phyloP scores from a whole-genome alignment of 2,113 vertebrate species.

The Gymnorhina tibicen region DNA sequence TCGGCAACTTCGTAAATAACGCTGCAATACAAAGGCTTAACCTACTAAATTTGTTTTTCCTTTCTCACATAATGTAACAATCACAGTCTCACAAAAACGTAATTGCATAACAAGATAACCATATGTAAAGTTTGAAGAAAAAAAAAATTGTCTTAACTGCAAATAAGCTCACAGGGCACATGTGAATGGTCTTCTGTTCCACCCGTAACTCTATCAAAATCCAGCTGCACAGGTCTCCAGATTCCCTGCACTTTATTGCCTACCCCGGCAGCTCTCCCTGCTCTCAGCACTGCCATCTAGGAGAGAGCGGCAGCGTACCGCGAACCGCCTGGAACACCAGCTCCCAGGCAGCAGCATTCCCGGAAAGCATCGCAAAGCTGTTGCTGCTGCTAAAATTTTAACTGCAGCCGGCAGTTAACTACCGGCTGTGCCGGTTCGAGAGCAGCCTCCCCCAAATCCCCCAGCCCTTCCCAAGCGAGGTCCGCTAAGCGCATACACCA shows the following conservation, averaged over 20 bases:
- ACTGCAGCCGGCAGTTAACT: background rate
- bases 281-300: constrained; percentile 43
- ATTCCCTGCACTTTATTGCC: background rate
- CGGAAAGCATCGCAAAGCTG: background rate
- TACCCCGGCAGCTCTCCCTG: background rate
- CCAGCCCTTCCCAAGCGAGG: background rate
- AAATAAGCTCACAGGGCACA: background rate
- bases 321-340: background rate
- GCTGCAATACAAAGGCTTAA: background rate
- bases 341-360: background rate
- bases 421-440: background rate
- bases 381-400: background rate
- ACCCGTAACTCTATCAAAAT: background rate
- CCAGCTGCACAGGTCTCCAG: background rate
- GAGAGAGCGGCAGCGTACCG: background rate
- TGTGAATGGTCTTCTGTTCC: background rate
- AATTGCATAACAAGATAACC: background rate
- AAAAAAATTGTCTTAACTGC: background rate
- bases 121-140: background rate
- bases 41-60: background rate
- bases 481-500: background rate
- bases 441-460: background rate
- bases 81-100: background rate
- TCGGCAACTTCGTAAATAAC: background rate
- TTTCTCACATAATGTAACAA: background rate